A percentile compares a stretch with the other conserved stretches of the same genome.
Evolutionary conservation across 2,797 vertebrate species (phyloP).

Genomic region (Distichodus sexfasciatus): DNA sequence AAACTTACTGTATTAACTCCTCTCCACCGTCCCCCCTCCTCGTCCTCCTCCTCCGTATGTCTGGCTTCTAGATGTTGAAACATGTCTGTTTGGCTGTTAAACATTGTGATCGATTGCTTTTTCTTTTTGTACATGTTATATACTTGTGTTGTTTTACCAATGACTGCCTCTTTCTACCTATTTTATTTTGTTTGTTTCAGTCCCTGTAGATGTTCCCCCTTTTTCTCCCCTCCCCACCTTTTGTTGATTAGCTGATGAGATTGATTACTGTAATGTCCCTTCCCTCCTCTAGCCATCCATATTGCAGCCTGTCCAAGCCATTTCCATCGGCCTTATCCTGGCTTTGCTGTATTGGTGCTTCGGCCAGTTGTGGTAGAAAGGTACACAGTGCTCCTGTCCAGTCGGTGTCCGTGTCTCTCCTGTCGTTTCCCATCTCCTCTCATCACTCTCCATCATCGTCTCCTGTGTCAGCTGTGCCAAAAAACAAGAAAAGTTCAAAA

Average conservation of each 20-base stretch:
- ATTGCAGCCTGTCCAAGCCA: slow-evolving; percentile 99
- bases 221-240: slow-evolving; percentile 40
- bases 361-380: slow-evolving; percentile 99
- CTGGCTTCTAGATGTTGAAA: slow-evolving; percentile 30
- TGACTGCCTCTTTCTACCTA: background rate
- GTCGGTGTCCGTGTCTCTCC: slow-evolving; percentile 81
- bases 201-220: slow-evolving; percentile 1
- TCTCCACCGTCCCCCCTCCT: slow-evolving; percentile 35
- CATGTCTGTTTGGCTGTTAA: slow-evolving; percentile 40
- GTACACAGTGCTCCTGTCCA: slow-evolving; percentile 87
- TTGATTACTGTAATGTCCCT: slow-evolving; percentile 89
- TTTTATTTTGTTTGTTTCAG: slow-evolving; percentile 25
- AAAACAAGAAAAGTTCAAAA: background rate
- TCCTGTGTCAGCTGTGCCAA: slow-evolving; percentile 72
- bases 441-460: slow-evolving; percentile 45
- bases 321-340: slow-evolving; percentile 99
- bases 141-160: slow-evolving; percentile 31
- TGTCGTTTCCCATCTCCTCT: slow-evolving; percentile 55
- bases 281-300: slow-evolving; percentile 97
- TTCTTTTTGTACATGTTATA: no score
- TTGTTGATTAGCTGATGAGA: slow-evolving; percentile 66
- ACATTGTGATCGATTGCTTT: slow-evolving; percentile 16
- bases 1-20: slow-evolving; percentile 22
- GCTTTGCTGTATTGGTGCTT: slow-evolving; percentile 99
- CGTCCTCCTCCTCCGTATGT: no score